Conservation (phyloP, 2,113 vertebrate species). For the Salvelinus namaycush region DNA sequence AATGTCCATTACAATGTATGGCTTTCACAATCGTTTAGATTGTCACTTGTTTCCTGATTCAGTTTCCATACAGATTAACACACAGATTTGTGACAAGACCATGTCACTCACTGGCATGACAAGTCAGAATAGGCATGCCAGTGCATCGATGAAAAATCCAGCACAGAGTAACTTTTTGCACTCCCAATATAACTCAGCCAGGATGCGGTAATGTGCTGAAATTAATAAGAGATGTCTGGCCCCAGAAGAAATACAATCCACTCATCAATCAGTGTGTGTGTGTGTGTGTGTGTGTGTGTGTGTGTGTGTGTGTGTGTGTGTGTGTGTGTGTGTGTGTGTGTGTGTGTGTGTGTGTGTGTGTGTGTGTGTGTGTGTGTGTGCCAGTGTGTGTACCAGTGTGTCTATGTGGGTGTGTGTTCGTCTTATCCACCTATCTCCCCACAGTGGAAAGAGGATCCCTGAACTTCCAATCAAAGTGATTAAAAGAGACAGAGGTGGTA, state of each 20-base stretch:
- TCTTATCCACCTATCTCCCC: slow-evolving; percentile 18
- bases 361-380: background rate
- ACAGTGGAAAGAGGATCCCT: slow-evolving; percentile 44
- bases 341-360: background rate
- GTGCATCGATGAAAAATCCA: too few relatives aligned
- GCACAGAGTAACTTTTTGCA: too few relatives aligned
- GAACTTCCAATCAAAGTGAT: slow-evolving; percentile 63
- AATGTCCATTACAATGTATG: background rate
- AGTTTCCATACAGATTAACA: slow-evolving; percentile 10
- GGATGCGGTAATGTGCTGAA: slow-evolving; percentile 10
- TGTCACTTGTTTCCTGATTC: background rate
- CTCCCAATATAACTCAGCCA: too few relatives aligned
- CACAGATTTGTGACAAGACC: background rate
- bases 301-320: background rate
- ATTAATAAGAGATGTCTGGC: slow-evolving; percentile 4
- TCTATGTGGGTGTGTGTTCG: background rate
- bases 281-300: background rate
- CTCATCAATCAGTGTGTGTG: background rate
- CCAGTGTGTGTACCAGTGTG: background rate
- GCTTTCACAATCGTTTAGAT: slow-evolving; percentile 8
- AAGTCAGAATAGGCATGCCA: background rate
- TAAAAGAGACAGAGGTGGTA: slow-evolving; percentile 56
- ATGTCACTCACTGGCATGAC: background rate
- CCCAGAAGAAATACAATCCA: slow-evolving; percentile 21
- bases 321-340: background rate